Conservation (phyloP, 2,113 vertebrate species). For the Chlorodrepanis virens region DNA sequence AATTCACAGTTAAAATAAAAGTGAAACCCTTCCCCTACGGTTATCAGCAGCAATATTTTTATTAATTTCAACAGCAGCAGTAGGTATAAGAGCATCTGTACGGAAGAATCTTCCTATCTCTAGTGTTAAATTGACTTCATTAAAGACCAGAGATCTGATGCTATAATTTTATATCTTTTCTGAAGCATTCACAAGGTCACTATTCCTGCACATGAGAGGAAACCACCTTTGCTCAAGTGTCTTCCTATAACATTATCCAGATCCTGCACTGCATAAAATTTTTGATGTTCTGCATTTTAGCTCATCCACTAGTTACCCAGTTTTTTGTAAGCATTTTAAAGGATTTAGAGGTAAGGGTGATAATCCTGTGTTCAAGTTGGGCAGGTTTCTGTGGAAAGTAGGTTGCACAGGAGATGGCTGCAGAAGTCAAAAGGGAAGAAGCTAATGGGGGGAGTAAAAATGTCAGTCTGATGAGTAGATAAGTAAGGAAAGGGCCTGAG, state of each 20-base stretch:
- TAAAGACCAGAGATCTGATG: not conserved
- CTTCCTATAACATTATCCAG: not conserved
- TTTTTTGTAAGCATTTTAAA: not conserved
- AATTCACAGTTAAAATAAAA: slow-evolving; percentile 49
- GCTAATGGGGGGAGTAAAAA: not conserved
- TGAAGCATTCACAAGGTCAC: not conserved
- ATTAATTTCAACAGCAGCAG: slow-evolving; percentile 8
- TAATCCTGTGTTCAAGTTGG: not conserved
- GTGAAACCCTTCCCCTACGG: not conserved
- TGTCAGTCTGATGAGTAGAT: not conserved
- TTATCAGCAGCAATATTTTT: not conserved
- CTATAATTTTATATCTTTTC: not conserved
- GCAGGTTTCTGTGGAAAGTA: not conserved
- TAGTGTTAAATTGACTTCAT: not conserved
- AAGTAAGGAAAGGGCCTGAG: not conserved
- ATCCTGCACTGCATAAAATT: not conserved
- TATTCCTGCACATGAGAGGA: not conserved
- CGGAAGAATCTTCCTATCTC: not conserved
- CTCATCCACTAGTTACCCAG: not conserved
- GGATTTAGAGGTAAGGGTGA: not conserved
- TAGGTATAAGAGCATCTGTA: not conserved
- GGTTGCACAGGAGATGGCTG: not conserved
- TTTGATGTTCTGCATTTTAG: not conserved
- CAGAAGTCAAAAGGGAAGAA: not conserved
- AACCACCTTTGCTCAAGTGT: not conserved